Evolutionary conservation across 1,140 invertebrate species (phyloP), one percentile per base, ranked within the genome.

Genomic region (Bombus soroeensis): DNA sequence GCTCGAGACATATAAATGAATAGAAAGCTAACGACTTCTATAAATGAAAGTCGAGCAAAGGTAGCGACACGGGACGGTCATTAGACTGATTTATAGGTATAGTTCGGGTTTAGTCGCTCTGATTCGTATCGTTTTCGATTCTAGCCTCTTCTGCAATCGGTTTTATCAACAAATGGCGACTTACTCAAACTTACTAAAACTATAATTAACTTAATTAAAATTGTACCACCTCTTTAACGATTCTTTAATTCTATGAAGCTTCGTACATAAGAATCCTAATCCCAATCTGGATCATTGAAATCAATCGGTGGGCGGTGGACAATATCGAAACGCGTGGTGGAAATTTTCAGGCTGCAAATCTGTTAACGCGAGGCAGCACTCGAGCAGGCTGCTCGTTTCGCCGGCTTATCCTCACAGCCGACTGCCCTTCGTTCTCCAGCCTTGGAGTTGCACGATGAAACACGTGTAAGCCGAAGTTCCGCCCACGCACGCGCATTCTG

Each of bases 371-470:
- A 18, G 74, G 25, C 18, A 77, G 62, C 34, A 39, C 74, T 77
- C 83, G 68, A 83, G 32, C 34, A 76, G n/a, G 39, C 73, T 70
- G 78, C 77, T 87, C 37, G 80, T 86, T 86, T 82, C 73, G 72
- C 39, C 92, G 91, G 90, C 92, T 90, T 90, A 83, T 92, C 87
- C 89, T 92, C 91, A 89, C 88, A 59, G 25, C 87, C 89, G 92
- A 91, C 93, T 93, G 93, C 93, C 92, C 93, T 92, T 92, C 90
- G 92, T 94, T 91, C 92, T 88, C 88, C 91, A 92, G 92, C 92
- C 93, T 88, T 88, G 88, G 90, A 88, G 91, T 91, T 83, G 82
- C 86, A 88, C 90, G 87, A 88, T 87, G 90, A 90, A 92, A 90
- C 88, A 90, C 84, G 87, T 87, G 87, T 91, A 87, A 53, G 74